Evolutionary conservation across 2,888 invertebrate species (phyloP), one percentile per base, ranked within the genome.

Genomic region (Nasonovia ribisnigri): DNA sequence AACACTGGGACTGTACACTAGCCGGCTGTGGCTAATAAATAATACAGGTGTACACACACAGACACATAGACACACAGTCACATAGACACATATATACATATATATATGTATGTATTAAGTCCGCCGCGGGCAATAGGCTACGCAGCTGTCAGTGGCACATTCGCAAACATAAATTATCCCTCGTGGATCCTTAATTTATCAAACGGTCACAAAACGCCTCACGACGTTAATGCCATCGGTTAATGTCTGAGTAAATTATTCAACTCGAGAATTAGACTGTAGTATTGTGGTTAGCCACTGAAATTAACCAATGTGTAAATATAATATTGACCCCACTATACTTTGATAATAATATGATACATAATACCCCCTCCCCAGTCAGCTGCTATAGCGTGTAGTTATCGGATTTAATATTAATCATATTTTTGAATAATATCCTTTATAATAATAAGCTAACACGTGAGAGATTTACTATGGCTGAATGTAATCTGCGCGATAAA

Each of bases 171-270:
- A 93, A 93, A 93, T 93, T 93, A 93, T 90, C 57, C 90, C 86
- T 29, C 67, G 84, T 13, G 67, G 90, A 93, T 93, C 93, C 93
- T 90, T 93, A 93, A 93, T 93, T 93, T 93, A 93, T 93, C 93
- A 93, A 93, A 93, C 84, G 89, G 93, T 93, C 90, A 42, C 93
- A 90, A 60, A 93, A 93, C 86, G 90, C 90, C 60, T 93, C 16
- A 48, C 90, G 84, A 48, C 93, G 90, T 60, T 67, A 84, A 93
- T 67, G 93, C 89, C 89, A 57, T 93, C 93, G 93, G 93, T 93
- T 90, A 92, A 57, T 42, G 93, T 93, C 90, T 60, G 93, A 48
- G 77, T 60, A 60, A 90, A 93, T 90, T 90, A 93, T 93, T 60
- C 90, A 42, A 48, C 86, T 93, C 90, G 88, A 93, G 60, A 90